A percentile compares a stretch with the other conserved stretches of the same genome.
phyloP scores from a whole-genome alignment of 2,888 invertebrate species.

The Polydesmus complanatus region DNA sequence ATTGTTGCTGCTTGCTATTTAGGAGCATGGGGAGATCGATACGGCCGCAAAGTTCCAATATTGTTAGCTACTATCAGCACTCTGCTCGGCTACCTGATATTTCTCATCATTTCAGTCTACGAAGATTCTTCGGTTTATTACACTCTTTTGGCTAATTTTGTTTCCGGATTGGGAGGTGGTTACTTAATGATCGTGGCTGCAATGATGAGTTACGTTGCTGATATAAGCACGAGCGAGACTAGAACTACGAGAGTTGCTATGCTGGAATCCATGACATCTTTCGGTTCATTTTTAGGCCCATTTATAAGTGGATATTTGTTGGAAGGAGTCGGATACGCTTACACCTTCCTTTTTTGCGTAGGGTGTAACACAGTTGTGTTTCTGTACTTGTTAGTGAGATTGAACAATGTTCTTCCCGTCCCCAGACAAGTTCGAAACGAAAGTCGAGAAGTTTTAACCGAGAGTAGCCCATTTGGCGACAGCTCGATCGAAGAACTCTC shows the following conservation, averaged over 20 bases:
- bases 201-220: slow-evolving; percentile 11
- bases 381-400: slow-evolving; percentile 28
- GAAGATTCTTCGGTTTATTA: slow-evolving; percentile 4
- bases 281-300: slow-evolving; percentile 6
- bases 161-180: slow-evolving; percentile 10
- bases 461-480: neutral
- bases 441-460: neutral
- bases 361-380: slow-evolving; percentile 27
- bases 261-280: slow-evolving; percentile 13
- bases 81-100: slow-evolving; percentile 27
- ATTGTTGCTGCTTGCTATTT: slow-evolving; percentile 8
- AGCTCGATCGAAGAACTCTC: neutral
- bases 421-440: neutral
- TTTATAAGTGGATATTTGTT: slow-evolving; percentile 10
- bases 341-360: slow-evolving; percentile 30
- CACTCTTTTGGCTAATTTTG: slow-evolving; percentile 6
- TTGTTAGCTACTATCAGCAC: slow-evolving; percentile 33
- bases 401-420: slow-evolving; percentile 22
- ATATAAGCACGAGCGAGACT: slow-evolving; percentile 1
- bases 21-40: slow-evolving; percentile 30
- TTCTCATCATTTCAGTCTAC: slow-evolving; percentile 27
- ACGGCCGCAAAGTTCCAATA: slow-evolving; percentile 34
- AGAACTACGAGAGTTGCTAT: slow-evolving; percentile 10
- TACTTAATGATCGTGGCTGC: slow-evolving; percentile 6
- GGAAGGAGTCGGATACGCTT: slow-evolving; percentile 22